Conservation (phyloP, 2,113 vertebrate species). For the Psophia crepitans region DNA sequence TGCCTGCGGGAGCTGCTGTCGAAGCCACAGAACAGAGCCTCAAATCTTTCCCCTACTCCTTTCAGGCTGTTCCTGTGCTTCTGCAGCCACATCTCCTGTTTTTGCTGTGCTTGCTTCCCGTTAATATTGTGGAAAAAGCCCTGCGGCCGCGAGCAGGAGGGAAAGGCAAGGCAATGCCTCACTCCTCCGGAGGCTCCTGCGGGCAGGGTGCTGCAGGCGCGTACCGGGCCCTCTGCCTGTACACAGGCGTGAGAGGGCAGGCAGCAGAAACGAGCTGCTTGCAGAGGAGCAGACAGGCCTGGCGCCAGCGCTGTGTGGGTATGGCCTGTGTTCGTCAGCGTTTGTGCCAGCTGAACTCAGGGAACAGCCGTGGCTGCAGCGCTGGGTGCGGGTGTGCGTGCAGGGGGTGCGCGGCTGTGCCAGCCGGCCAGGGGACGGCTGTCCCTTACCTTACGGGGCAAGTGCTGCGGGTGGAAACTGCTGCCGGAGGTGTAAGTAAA, state of each 20-base stretch:
- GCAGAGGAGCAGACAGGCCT: neutral
- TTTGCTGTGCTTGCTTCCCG: neutral
- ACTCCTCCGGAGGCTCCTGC: neutral
- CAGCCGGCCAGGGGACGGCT: neutral
- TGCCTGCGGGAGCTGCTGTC: neutral
- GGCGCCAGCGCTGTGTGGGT: neutral
- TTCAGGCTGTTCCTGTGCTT: neutral
- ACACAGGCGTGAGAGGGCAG: neutral
- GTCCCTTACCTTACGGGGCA: neutral
- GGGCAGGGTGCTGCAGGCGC: neutral
- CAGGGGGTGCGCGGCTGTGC: neutral
- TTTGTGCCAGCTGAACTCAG: neutral
- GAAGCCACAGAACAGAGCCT: rapidly evolving
- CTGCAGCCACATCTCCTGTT: neutral
- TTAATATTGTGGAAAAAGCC: neutral
- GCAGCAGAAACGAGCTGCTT: neutral
- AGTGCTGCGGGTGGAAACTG: neutral
- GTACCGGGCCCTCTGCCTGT: neutral
- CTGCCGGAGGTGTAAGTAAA: neutral
- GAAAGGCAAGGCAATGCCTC: neutral
- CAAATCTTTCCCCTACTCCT: neutral
- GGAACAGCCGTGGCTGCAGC: no score
- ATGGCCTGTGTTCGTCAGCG: neutral
- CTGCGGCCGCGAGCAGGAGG: neutral
- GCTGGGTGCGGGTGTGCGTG: neutral